These are phyloP conservation scores for Anthopleura xanthogrammica DNA, from an alignment of 92 coral and sea anemone genomes.

Conservation along the genomic window DNA sequence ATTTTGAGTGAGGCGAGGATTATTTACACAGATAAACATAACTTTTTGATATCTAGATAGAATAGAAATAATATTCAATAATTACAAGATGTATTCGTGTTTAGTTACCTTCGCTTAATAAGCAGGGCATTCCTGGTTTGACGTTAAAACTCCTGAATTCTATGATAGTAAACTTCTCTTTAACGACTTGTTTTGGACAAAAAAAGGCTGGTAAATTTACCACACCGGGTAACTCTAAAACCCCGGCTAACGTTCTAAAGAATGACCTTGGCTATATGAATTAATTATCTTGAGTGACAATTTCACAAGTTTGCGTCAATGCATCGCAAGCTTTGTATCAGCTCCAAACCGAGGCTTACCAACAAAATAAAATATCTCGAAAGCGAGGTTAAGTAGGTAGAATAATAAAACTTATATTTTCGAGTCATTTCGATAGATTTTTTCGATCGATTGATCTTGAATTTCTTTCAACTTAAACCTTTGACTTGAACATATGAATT, in stretches of 20 bases:
- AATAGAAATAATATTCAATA: not conserved
- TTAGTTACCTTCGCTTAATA: slow-evolving; percentile 62
- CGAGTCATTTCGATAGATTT: no score
- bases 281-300: not conserved
- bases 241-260: not conserved
- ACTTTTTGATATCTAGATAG: no score
- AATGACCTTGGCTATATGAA: slow-evolving; percentile 26
- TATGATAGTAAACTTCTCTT: not conserved
- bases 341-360: no score
- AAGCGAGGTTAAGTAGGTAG: no score
- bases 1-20: not conserved
- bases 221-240: no score
- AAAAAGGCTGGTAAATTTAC: no score
- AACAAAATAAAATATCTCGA: no score
- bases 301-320: slow-evolving; percentile 25
- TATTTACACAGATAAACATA: not conserved
- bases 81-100: not conserved
- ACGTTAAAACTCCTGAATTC: not conserved
- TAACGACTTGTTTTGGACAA: not conserved
- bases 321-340: slow-evolving; percentile 12
- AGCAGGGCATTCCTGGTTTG: slow-evolving; percentile 43
- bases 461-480: no score
- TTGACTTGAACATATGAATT: no score
- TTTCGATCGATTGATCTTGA: no score
- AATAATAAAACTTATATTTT: no score